These are phyloP conservation scores for Gonocerus acuteangulatus DNA, from an alignment of 2,888 invertebrate species.

Conservation along the genomic window DNA sequence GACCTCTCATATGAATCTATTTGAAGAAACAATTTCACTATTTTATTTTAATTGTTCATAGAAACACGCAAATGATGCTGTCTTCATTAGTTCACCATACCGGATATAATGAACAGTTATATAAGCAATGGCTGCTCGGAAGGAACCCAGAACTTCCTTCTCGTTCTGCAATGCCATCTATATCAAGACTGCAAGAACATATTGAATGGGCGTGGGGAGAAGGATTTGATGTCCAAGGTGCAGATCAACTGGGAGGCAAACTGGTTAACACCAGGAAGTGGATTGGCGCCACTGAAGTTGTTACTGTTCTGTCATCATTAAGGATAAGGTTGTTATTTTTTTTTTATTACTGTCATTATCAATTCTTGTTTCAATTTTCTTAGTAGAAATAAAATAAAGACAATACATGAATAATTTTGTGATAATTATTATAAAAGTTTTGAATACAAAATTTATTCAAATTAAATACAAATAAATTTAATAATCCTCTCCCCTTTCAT, in stretches of 20 bases:
- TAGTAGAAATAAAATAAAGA: too few species aligned
- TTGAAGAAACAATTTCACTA: too few species aligned
- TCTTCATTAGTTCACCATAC: constrained; percentile 67
- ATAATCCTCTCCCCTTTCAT: too few species aligned
- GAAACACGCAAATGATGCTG: constrained; percentile 87
- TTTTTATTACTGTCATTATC: background rate
- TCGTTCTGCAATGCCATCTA: constrained; percentile 69
- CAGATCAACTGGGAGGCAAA: constrained; percentile 74
- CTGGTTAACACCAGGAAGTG: constrained; percentile 80
- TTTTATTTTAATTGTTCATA: too few species aligned
- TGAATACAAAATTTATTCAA: too few species aligned
- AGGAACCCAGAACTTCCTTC: constrained; percentile 47
- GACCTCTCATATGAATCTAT: too few species aligned
- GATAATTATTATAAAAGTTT: too few species aligned
- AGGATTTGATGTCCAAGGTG: constrained; percentile 74
- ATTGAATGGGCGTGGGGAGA: constrained; percentile 77
- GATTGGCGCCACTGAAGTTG: constrained; percentile 89
- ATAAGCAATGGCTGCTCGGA: constrained; percentile 43
- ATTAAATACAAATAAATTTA: too few species aligned
- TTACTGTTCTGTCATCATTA: constrained; percentile 72
- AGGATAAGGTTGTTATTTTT: constrained; percentile 56
- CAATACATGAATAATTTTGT: too few species aligned
- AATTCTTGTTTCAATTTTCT: too few species aligned
- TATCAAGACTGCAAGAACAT: constrained; percentile 72
- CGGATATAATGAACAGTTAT: constrained; percentile 55